Percentiles rank a stretch among this genome's conserved stretches.
Conservation (phyloP, 1,140 invertebrate species). For the Heliconius congener region DNA sequence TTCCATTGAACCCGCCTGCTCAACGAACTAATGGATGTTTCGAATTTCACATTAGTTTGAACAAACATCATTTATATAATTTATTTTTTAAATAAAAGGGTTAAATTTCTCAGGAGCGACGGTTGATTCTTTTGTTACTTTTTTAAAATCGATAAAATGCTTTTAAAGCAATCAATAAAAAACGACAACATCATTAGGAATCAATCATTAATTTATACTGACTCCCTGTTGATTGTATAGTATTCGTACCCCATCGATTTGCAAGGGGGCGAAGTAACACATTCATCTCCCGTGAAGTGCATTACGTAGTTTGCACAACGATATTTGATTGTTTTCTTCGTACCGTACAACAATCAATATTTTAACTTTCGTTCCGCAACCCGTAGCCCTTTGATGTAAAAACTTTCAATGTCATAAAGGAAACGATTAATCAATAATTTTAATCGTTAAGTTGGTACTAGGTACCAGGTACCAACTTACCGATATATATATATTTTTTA, state of each 20-base stretch:
- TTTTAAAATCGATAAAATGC: slow-evolving; percentile 42
- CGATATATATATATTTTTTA: no score
- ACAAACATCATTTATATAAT: slow-evolving; percentile 46
- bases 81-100: slow-evolving; percentile 38
- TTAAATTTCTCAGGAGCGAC: slow-evolving; percentile 45
- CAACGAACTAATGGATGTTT: slow-evolving; percentile 33
- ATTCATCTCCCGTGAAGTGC: slow-evolving; percentile 49
- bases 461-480: neutral
- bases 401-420: slow-evolving; percentile 44
- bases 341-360: slow-evolving; percentile 61
- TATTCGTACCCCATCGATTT: slow-evolving; percentile 47
- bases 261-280: slow-evolving; percentile 42
- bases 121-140: slow-evolving; percentile 66
- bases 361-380: slow-evolving; percentile 70
- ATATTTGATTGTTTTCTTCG: slow-evolving; percentile 61
- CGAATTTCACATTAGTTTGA: slow-evolving; percentile 16
- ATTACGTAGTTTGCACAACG: slow-evolving; percentile 60
- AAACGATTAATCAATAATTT: slow-evolving; percentile 54
- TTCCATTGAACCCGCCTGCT: slow-evolving; percentile 49
- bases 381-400: slow-evolving; percentile 31
- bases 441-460: neutral
- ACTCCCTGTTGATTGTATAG: slow-evolving; percentile 53
- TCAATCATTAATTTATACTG: slow-evolving; percentile 52
- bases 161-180: slow-evolving; percentile 56
- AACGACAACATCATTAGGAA: slow-evolving; percentile 74